phyloP scores from a whole-genome alignment of 2,888 invertebrate species.

The Congeria kusceri region DNA sequence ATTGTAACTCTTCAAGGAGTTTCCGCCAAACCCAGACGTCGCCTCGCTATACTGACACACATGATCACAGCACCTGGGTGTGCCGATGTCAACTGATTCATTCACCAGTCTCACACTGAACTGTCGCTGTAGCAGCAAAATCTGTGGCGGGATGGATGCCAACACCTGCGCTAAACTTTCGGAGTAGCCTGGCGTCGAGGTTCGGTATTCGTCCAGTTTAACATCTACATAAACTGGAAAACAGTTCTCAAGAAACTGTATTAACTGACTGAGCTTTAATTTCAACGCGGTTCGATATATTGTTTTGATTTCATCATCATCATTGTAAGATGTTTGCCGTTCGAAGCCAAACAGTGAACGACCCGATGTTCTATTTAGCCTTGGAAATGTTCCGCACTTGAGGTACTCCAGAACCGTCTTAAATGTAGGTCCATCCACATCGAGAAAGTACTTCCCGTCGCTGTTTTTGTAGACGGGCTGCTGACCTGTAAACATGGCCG shows the following conservation, averaged over 20 bases:
- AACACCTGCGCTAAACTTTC: constrained; percentile 27
- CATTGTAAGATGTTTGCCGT: too few species aligned
- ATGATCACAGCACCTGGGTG: constrained; percentile 32
- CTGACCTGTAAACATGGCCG: constrained; percentile 82
- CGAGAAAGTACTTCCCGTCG: constrained; percentile 80
- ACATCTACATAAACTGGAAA: constrained; percentile 24
- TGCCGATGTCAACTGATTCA: constrained; percentile 4
- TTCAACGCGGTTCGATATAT: too few species aligned
- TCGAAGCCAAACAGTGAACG: background rate
- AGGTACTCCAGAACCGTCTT: constrained; percentile 77
- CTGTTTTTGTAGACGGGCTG: constrained; percentile 72
- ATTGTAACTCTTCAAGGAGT: background rate
- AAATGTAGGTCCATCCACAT: constrained; percentile 78
- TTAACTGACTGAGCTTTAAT: too few species aligned
- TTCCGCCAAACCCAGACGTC: background rate
- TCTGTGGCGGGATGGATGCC: constrained; percentile 18
- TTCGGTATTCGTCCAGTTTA: constrained; percentile 35
- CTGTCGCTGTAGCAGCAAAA: constrained; percentile 17
- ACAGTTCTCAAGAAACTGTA: constrained; percentile 21
- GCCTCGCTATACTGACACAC: background rate
- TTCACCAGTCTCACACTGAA: constrained; percentile 24
- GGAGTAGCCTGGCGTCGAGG: constrained; percentile 27
- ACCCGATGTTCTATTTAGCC: constrained; percentile 3
- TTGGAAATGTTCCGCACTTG: constrained; percentile 65
- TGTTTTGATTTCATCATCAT: too few species aligned